Base-by-base conservation (phyloP, 2,888 invertebrate species). In the Zelleria hepariella region DNA sequence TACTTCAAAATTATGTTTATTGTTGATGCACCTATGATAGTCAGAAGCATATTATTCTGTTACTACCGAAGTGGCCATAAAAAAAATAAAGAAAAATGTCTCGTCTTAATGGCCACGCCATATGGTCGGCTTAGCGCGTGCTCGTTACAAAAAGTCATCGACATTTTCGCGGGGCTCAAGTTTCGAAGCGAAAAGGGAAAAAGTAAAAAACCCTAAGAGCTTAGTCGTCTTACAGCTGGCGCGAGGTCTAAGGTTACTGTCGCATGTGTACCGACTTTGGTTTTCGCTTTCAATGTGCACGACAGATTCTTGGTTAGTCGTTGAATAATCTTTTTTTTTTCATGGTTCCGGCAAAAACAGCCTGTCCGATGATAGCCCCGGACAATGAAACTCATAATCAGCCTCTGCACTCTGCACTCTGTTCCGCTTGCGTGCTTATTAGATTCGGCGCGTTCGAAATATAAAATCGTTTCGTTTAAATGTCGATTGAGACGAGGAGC, bases 91-190 rank as follows among this genome's bases (percentile, higher is more conserved):
- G 10, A 56, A 57, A 48, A 57, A 47, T 47, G 20, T 49, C 10
- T 27, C 75, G 78, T 76, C 79, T 73, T 70, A 67, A 71, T 66
- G 66, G 59, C 60, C 15, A 42, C 77, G 67, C 82, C 87, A 88
- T 86, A 84, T 86, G 87, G 86, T 68, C 65, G 66, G 72, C 72
- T 73, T 72, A 82, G 85, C 86, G 80, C 87, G 87, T 86, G 87
- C 86, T 75, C 70, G 63, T 60, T 63, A 67, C 68, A 75, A 78
- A 73, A 76, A 77, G 75, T 71, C 65, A 66, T 67, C 64, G 72
- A 75, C 72, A 69, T 80, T 82, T 83, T 85, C 79, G 85, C 83
- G 73, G 74, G 74, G 78, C 74, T 87, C 78, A 64, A 72, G 74
- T 87, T 87, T 79, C 87, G 70, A 70, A 75, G 71, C 51, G 25